Percentiles rank a stretch among this genome's conserved stretches.
These are phyloP conservation scores for Drosophila kurseongensis DNA, from an alignment of 1,140 invertebrate species.

Conservation along the genomic window DNA sequence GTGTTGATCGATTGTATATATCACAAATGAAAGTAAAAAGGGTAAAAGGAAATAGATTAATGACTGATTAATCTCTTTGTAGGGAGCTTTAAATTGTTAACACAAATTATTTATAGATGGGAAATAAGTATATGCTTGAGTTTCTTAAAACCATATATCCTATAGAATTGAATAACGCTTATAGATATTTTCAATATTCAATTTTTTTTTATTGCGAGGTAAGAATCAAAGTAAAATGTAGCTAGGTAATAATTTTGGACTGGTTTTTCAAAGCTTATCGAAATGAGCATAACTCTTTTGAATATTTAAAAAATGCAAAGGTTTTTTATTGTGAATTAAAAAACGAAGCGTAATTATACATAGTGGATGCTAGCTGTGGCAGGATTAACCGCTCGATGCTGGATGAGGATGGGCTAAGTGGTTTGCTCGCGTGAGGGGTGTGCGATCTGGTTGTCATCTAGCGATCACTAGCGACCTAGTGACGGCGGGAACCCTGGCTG, in stretches of 20 bases:
- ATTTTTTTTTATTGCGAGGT: not conserved
- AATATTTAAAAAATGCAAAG: slow-evolving; percentile 34
- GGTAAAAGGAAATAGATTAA: no score
- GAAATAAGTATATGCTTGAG: no score
- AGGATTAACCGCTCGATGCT: not conserved
- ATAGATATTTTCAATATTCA: no score
- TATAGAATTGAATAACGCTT: no score
- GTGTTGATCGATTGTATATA: no score
- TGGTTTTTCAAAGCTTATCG: not conserved
- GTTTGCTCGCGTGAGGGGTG: slow-evolving; percentile 45
- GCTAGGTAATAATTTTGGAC: not conserved
- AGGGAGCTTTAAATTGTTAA: no score
- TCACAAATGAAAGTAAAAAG: no score
- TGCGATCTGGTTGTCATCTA: slow-evolving; percentile 28
- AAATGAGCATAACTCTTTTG: not conserved
- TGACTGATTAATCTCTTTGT: no score
- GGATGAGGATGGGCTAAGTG: slow-evolving; percentile 23
- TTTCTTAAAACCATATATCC: no score
- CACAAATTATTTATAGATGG: no score
- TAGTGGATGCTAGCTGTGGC: slow-evolving; percentile 12
- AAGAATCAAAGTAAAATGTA: not conserved
- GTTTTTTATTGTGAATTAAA: slow-evolving; percentile 41
- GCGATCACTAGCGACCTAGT: slow-evolving; percentile 18
- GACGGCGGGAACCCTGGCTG: slow-evolving; percentile 23
- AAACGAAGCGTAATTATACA: slow-evolving; percentile 37